Base-by-base conservation (phyloP, 92 coral and sea anemone genomes). In the Ricordea florida region DNA sequence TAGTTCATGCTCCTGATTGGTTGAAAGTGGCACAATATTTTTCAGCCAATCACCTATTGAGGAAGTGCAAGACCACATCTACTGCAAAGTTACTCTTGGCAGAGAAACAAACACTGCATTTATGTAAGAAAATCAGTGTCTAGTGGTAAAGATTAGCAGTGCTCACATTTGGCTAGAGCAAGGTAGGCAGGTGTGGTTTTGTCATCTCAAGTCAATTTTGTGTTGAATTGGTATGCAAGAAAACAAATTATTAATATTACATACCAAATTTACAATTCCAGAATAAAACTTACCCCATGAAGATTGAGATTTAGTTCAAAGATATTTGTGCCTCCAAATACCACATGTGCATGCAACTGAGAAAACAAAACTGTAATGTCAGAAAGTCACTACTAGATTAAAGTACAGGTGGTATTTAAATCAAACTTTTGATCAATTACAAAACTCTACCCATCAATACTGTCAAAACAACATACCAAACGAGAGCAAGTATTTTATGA, bases 271-370 rank as follows among this genome's bases (percentile, higher is more conserved):
- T 7, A 1, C 38, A 15, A 26, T 16, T 11, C 5, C n/a, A n/a
- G n/a, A 6, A 56, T 2, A 37, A 29, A 26, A 43, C 93, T 89
- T 81, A 96, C 99, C 80, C 93, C 92, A 37, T 96, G 72, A 15
- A 96, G 86, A 18, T 57, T 83, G 20, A 96, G 66, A 24, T 92
- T 92, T 42, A 96, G 72, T 37, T 89, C 93, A 80, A 96, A 96
- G 21, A 84, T 79, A 27, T 79, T 92, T 31, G 96, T 56, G 29
- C 84, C 97, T 26, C 93, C 96, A 89, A 96, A 96, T 10, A 79
- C 78, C 25, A 96, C 74, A 21, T 87, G 83, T 20, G 90, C 97
- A 33, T 61, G 48, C 2, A 96, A 36, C 99, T 96, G 79, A 24
- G 60, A 51, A 30, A 26, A 74, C 13, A 67, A 13, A 36, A 38